Percentiles rank a stretch among this genome's conserved stretches.
These are phyloP conservation scores for Papilio aristodemus DNA, from an alignment of 1,140 invertebrate species.

Conservation along the genomic window DNA sequence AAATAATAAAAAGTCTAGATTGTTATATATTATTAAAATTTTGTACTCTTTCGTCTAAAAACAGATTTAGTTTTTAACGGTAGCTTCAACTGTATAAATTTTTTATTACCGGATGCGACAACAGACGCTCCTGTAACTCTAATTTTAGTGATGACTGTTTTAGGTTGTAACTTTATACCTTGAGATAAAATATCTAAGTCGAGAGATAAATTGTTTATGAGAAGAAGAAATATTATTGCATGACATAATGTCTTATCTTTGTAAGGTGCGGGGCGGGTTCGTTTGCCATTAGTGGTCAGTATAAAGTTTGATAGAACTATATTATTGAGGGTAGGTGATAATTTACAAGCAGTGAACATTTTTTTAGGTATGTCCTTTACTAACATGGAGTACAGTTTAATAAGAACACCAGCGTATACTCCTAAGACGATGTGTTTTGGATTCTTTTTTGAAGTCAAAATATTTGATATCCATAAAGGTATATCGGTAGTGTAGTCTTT, in stretches of 20 bases:
- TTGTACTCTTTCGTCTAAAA: conserved; percentile 54
- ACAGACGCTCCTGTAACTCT: conserved; percentile 56
- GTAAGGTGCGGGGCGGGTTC: conserved; percentile 50
- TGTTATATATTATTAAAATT: conserved; percentile 46
- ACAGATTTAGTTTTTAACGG: conserved; percentile 51
- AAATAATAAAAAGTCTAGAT: too few species aligned
- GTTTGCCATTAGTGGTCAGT: conserved; percentile 43
- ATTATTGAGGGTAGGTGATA: conserved; percentile 57
- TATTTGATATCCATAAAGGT: conserved; percentile 47
- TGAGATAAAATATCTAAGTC: conserved; percentile 53
- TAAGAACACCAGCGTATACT: conserved; percentile 57
- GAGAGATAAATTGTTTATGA: conserved; percentile 65
- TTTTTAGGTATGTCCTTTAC: conserved; percentile 56
- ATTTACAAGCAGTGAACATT: conserved; percentile 45
- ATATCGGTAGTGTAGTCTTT: conserved; percentile 53
- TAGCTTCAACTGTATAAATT: conserved; percentile 57
- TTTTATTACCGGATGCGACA: conserved; percentile 45
- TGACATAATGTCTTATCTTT: conserved; percentile 67
- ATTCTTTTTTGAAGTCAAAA: conserved; percentile 43
- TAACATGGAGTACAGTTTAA: conserved; percentile 50
- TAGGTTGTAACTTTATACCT: conserved; percentile 49
- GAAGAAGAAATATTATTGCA: conserved; percentile 58
- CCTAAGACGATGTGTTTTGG: conserved; percentile 50
- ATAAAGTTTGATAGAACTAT: conserved; percentile 58
- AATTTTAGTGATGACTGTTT: conserved; percentile 48